Evolutionary conservation across 2,113 vertebrate species (phyloP), one percentile per base, ranked within the genome.

Genomic region (Pedionomus torquatus): DNA sequence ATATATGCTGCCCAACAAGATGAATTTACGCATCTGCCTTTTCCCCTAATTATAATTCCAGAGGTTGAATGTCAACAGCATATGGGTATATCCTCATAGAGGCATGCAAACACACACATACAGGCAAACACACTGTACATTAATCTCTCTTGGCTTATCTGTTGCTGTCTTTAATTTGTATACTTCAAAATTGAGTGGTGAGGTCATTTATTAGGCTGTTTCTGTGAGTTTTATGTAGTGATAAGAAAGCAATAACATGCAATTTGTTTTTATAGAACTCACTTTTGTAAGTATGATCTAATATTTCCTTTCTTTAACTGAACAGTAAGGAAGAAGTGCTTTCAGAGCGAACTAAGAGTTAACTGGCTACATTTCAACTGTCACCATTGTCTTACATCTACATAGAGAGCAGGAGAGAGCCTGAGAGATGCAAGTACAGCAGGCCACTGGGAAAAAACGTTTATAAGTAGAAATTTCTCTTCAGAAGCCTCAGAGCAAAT

Each of bases 131-230:
- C 70, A 48, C 83, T 65, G 76, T 93, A 83, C 95, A 96, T 93
- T 95, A 84, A 92, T 97, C 95, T 97, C 94, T 90, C 78, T 92
- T 96, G 64, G 83, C 90, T 52, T 65, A 94, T 94, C 94, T 97
- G 88, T 93, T 89, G 88, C 78, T 90, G 87, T 95, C 96, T 96
- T 96, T 89, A 89, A 80, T 94, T 95, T 93, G 90, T 89, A 95
- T 91, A 96, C 96, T 97, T 97, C 95, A 95, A 96, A 97, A 82
- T 74, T 95, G 95, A 61, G 77, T 82, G 77, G 79, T 88, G 95
- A 97, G 95, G 94, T 97, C 97, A 95, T 97, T 97, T 96, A 95
- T 94, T 97, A 97, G 94, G 76, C 82, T 95, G 78, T 89, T 96
- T 95, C 94, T 94, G 87, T 96, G 96, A 95, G 76, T 97, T 93